phyloP scores from a whole-genome alignment of 2,888 invertebrate genomes.

The Arrhopalites spinosus region DNA sequence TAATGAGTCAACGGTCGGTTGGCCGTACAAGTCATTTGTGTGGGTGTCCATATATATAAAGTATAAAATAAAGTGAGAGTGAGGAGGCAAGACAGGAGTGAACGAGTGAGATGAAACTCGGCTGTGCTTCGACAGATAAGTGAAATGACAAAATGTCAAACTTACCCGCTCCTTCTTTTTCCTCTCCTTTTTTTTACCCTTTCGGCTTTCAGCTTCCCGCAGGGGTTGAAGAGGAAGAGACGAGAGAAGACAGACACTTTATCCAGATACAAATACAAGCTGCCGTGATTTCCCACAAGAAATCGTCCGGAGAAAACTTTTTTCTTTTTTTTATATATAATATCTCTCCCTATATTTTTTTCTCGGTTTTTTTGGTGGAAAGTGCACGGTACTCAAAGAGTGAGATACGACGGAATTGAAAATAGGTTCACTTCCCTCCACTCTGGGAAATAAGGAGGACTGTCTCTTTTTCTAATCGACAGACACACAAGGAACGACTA shows the following conservation, averaged over 20 bases:
- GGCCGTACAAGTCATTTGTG: conserved; percentile 31
- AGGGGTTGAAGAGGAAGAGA: not conserved
- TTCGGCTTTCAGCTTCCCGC: not conserved
- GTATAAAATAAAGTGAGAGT: not conserved
- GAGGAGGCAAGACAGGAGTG: not conserved
- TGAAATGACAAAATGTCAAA: conserved; percentile 33
- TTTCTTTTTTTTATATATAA: too few relatives aligned
- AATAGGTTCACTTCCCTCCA: not conserved
- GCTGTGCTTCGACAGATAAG: conserved; percentile 14
- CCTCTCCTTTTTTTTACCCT: not conserved
- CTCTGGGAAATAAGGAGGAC: not conserved
- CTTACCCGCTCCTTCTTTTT: conserved; percentile 7
- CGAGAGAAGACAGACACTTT: not conserved
- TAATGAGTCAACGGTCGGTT: conserved; percentile 33
- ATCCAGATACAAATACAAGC: not conserved
- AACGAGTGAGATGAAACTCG: not conserved
- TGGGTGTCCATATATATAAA: conserved; percentile 19
- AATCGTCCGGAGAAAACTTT: not conserved
- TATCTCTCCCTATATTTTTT: not conserved
- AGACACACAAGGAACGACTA: too few relatives aligned
- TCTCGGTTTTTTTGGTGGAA: too few relatives aligned
- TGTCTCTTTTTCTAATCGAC: too few relatives aligned
- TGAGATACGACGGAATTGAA: too few relatives aligned
- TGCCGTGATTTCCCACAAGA: conserved; percentile 26
- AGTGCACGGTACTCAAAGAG: too few relatives aligned